Conservation (phyloP, 2,888 invertebrate genomes). For the Cheilosia grossa region DNA sequence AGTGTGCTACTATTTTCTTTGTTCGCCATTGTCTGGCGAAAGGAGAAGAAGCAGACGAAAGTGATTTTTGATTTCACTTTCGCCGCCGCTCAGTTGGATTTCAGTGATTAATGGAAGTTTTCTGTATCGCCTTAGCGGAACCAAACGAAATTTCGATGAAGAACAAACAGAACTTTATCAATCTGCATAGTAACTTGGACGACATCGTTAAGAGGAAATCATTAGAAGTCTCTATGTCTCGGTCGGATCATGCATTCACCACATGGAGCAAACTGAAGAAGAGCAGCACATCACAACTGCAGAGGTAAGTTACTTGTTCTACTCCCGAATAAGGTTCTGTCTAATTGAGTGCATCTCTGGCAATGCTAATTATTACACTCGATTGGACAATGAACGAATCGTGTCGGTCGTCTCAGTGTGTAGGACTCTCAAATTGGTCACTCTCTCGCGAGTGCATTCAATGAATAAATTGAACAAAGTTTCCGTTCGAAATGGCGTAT, state of each 20-base stretch:
- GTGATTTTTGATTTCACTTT: slow-evolving; percentile 57
- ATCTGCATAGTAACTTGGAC: slow-evolving; percentile 82
- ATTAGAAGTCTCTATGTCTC: slow-evolving; percentile 91
- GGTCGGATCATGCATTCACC: slow-evolving; percentile 94
- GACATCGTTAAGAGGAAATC: slow-evolving; percentile 83
- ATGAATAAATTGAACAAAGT: slow-evolving; percentile 71
- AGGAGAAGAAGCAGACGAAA: slow-evolving; percentile 12
- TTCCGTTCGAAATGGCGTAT: slow-evolving; percentile 62
- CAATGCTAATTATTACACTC: slow-evolving; percentile 7
- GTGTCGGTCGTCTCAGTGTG: slow-evolving; percentile 19
- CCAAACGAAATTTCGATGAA: slow-evolving; percentile 80
- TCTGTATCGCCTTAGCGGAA: slow-evolving; percentile 77
- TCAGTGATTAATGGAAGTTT: slow-evolving; percentile 16
- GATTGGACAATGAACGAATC: slow-evolving; percentile 35
- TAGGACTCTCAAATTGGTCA: slow-evolving; percentile 41
- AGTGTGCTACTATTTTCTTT: slow-evolving; percentile 70
- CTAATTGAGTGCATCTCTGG: slow-evolving; percentile 36
- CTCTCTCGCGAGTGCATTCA: slow-evolving; percentile 38
- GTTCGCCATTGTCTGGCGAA: slow-evolving; percentile 27
- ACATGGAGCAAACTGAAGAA: slow-evolving; percentile 94
- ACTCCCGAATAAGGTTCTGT: too few relatives aligned
- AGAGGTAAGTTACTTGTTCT: slow-evolving; percentile 84
- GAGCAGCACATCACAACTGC: slow-evolving; percentile 86
- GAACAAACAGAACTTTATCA: slow-evolving; percentile 82
- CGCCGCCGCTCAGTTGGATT: slow-evolving; percentile 13